Base-by-base conservation (phyloP, 2,888 invertebrate genomes). In the Dicycla oo region DNA sequence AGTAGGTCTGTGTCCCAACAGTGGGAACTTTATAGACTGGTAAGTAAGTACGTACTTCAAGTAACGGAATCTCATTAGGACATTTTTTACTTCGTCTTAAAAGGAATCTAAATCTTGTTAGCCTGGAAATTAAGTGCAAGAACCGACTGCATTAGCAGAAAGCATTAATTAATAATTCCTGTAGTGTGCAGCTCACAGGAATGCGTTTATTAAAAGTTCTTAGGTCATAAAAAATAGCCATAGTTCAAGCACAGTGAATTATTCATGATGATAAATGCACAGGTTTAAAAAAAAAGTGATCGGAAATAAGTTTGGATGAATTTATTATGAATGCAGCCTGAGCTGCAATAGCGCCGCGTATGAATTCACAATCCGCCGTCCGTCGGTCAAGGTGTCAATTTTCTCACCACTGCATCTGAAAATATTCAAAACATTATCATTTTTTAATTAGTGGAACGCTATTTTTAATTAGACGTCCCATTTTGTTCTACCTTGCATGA, bases 251-350 rank as follows among this genome's bases (percentile, higher is more conserved):
- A 40, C 10, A 20, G 3, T 62, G 53, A 47, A 54, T 56, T 69
- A 47, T 51, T 73, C 40, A 45, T 45, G 1, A 47, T 15, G 18
- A 61, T 75, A 66, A 47, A 40, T 26, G 43, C 54, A 45, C 26
- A 49, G 23, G 23, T 54, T 75, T 18, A 69, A 51, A 69, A 70
- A 75, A 45, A 69, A 34, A 67, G 57, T 76, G 54, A 62, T 66
- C 60, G 56, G 60, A 78, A 74, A 74, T 85, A 83, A 78, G 66
- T 71, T 69, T 54, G 51, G 38, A 75, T 85, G 67, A 77, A 76
- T n/a, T n/a, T n/a, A n/a, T 74, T 63, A 78, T 73, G 13, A 71
- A 73, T 56, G 54, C 23, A n/a, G 40, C 18, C 62, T 18, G 60
- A 18, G 58, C 49, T 47, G 40, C 38, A 47, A 23, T 51, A 43